These are phyloP conservation scores for Chaenocephalus aceratus DNA, from an alignment of 2,113 vertebrate genomes.

Conservation along the genomic window DNA sequence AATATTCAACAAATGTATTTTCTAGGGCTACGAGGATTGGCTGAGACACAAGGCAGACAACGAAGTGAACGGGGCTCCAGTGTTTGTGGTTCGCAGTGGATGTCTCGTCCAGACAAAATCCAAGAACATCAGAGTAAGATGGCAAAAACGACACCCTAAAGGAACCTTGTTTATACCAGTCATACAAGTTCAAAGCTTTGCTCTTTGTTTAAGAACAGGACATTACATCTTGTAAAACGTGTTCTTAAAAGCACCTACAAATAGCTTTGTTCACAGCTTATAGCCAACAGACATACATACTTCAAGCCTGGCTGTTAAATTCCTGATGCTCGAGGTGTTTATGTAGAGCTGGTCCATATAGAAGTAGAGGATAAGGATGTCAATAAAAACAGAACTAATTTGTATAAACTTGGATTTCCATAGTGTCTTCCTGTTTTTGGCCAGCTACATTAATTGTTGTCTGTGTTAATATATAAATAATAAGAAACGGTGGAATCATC, in stretches of 20 bases:
- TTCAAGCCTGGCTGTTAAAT: slow-evolving; percentile 23
- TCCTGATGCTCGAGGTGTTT: slow-evolving; percentile 2
- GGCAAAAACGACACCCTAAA: background rate
- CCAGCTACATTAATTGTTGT: too few species aligned
- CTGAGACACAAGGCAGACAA: slow-evolving; percentile 98
- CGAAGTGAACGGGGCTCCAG: slow-evolving; percentile 97
- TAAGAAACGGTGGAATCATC: too few species aligned
- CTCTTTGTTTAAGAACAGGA: background rate
- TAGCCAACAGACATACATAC: background rate
- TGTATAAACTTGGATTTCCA: background rate
- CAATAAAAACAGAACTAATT: background rate
- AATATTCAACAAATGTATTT: background rate
- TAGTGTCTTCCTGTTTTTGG: too few species aligned
- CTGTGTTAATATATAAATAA: too few species aligned
- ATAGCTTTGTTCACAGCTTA: background rate
- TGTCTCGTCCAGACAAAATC: slow-evolving; percentile 97
- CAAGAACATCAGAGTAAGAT: slow-evolving; percentile 94
- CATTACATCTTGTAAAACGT: background rate
- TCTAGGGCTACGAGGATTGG: slow-evolving; percentile 98
- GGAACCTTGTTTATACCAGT: background rate
- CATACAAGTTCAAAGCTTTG: background rate
- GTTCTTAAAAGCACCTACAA: background rate
- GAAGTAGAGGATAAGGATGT: background rate
- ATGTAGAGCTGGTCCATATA: background rate
- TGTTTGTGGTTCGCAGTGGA: slow-evolving; percentile 97